Evolutionary conservation across 2,113 vertebrate species (phyloP).

Genomic region (Hemiprocne comata): DNA sequence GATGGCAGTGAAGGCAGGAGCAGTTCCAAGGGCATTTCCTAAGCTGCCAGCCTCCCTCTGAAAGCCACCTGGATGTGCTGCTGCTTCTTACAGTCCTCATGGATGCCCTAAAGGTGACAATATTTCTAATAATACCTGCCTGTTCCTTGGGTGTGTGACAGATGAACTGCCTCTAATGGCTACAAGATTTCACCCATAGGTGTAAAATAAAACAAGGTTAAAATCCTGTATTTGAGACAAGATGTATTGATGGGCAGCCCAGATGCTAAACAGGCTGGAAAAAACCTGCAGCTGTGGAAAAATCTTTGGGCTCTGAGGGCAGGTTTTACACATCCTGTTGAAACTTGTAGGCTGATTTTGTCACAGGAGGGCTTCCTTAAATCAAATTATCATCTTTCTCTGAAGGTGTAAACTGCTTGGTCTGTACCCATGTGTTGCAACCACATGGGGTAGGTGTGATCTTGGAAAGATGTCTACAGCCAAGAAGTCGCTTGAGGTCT

Average conservation of each 20-base stretch:
- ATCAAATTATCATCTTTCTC: neutral
- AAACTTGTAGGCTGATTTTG: neutral
- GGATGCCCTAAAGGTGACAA: neutral
- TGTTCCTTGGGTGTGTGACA: neutral
- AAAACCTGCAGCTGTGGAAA: neutral
- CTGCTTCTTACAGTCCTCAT: neutral
- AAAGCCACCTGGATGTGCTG: neutral
- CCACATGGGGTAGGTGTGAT: neutral
- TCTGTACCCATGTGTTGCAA: neutral
- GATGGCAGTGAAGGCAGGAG: neutral
- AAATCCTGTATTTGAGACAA: neutral
- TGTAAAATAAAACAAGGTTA: neutral
- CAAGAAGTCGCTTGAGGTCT: neutral
- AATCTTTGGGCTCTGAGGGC: neutral
- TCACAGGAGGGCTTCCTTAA: neutral
- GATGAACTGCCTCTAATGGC: neutral
- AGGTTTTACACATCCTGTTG: neutral
- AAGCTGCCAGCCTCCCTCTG: neutral
- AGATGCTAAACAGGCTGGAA: neutral
- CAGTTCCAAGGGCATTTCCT: accelerated
- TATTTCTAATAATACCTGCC: neutral
- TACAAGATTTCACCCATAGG: neutral
- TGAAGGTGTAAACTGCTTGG: neutral
- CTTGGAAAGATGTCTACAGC: neutral
- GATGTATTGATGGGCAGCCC: neutral